These are phyloP conservation scores for Drosophila eugracilis DNA, from an alignment of 1,140 invertebrate species.

Conservation along the genomic window DNA sequence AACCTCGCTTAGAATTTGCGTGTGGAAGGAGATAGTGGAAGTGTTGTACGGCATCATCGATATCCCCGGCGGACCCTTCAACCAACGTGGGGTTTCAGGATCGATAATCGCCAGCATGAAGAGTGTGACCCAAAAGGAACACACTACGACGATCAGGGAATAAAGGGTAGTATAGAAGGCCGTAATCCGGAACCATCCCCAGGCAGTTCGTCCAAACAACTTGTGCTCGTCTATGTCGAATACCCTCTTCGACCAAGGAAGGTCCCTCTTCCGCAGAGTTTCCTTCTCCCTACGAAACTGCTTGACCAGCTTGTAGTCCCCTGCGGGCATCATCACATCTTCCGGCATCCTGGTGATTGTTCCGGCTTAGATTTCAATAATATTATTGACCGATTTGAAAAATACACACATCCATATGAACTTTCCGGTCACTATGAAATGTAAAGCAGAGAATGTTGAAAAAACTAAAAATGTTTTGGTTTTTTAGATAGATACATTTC, in stretches of 20 bases:
- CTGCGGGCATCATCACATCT: slow-evolving; percentile 31
- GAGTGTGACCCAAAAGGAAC: neutral
- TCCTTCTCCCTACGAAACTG: slow-evolving; percentile 43
- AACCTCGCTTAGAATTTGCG: neutral
- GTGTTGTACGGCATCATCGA: slow-evolving; percentile 29
- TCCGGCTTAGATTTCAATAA: neutral
- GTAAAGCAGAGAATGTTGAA: neutral
- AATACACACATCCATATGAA: neutral
- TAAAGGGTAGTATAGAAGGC: slow-evolving; percentile 52
- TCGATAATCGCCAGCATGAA: neutral
- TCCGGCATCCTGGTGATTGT: slow-evolving; percentile 23
- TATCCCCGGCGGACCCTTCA: slow-evolving; percentile 41
- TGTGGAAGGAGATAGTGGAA: neutral
- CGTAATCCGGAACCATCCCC: slow-evolving; percentile 44
- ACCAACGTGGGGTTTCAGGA: neutral
- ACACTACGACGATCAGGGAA: neutral
- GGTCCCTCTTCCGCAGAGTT: slow-evolving; percentile 25
- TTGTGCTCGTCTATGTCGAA: slow-evolving; percentile 45
- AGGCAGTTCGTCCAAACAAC: slow-evolving; percentile 40
- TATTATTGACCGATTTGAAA: neutral
- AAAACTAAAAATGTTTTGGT: too few relatives aligned
- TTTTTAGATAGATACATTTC: too few relatives aligned
- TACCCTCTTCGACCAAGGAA: slow-evolving; percentile 57
- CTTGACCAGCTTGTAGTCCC: slow-evolving; percentile 46
- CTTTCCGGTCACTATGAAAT: neutral